These are phyloP conservation scores for Caenorhabditis sp. DNA, from an alignment of 2,888 invertebrate species.

Conservation along the genomic window DNA sequence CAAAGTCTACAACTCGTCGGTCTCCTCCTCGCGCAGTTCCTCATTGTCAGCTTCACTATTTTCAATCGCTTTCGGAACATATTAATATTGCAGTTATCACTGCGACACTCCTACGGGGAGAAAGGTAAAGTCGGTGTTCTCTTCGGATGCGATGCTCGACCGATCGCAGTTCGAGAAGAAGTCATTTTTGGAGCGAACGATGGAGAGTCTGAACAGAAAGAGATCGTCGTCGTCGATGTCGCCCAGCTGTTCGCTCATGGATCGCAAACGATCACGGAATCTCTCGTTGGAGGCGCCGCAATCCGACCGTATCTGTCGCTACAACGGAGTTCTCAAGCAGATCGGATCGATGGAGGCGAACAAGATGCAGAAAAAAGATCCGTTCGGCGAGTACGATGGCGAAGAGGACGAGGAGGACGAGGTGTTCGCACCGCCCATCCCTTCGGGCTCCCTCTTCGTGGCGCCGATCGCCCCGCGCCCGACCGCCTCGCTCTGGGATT, in stretches of 20 bases:
- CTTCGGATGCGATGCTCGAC: slow-evolving; percentile 17
- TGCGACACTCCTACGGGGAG: slow-evolving; percentile 49
- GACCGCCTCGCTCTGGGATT: slow-evolving; percentile 29
- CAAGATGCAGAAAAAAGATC: no score
- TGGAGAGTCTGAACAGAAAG: slow-evolving; percentile 30
- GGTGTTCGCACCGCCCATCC: slow-evolving; percentile 3
- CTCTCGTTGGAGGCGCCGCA: slow-evolving; percentile 20
- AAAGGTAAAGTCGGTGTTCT: slow-evolving; percentile 27
- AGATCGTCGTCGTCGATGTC: slow-evolving; percentile 27
- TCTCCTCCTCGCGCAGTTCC: slow-evolving; percentile 41
- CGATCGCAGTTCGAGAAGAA: slow-evolving; percentile 38
- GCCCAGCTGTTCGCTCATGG: slow-evolving; percentile 15
- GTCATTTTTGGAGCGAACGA: not conserved
- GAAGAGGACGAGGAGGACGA: slow-evolving; percentile 24
- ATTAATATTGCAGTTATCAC: slow-evolving; percentile 26
- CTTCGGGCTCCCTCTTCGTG: not conserved
- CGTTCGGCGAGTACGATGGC: slow-evolving; percentile 14
- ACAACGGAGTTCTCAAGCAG: no score
- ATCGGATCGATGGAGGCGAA: not conserved
- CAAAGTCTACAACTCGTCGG: slow-evolving; percentile 32
- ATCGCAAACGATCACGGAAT: slow-evolving; percentile 24
- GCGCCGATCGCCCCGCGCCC: slow-evolving; percentile 4
- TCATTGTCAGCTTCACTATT: slow-evolving; percentile 22
- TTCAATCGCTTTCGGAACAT: not conserved
- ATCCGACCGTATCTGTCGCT: slow-evolving; percentile 25